Base-by-base conservation (phyloP, 2,888 invertebrate species). In the Drosophila maculinotata region DNA sequence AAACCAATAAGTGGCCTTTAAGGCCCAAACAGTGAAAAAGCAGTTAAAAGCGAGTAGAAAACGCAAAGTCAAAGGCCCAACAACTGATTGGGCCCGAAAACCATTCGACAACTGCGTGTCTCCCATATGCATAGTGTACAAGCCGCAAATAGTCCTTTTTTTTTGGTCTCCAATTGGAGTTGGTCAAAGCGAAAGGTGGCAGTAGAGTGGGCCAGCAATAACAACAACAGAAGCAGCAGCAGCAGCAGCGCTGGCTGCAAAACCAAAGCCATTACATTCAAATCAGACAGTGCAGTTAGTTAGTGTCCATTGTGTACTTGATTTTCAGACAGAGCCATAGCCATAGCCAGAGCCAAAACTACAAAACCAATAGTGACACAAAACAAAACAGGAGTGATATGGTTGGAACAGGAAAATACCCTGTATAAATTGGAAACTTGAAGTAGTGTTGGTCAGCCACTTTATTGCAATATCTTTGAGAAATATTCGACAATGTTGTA, bases 211-310 rank as follows among this genome's bases (percentile, higher is more conserved):
- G 12, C n/a, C 38, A 20, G 41, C 15, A 1, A 25, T 14, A 35
- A 10, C 23, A 10, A 15, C 26, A 20, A 39, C 31, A 23, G 2
- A 6, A 8, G 23, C 10, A n/a, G 2, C 15, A 33, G 44, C 15
- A 20, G 4, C 3, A 28, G 42, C 28, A 9, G n/a, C 31, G 35
- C 41, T 28, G 17, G 35, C 48, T 52, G 52, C 15, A 71, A 67
- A 76, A 69, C 60, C 74, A 70, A 67, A 70, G 67, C 76, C 70
- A 82, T 83, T 83, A 88, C 87, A 83, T 83, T 88, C 83, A 88
- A 87, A 83, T 83, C 83, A 87, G 83, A 63, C 69, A 48, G 42
- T 48, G 74, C 75, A 80, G 87, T 83, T 83, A 83, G 83, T 83
- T 83, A 83, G 83, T 84, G 78, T 59, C 78, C 84, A 83, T 83